Percentiles rank a stretch among this genome's conserved stretches.
Evolutionary conservation across 1,140 invertebrate species (phyloP).

Genomic region (Doryteuthis pealeii): DNA sequence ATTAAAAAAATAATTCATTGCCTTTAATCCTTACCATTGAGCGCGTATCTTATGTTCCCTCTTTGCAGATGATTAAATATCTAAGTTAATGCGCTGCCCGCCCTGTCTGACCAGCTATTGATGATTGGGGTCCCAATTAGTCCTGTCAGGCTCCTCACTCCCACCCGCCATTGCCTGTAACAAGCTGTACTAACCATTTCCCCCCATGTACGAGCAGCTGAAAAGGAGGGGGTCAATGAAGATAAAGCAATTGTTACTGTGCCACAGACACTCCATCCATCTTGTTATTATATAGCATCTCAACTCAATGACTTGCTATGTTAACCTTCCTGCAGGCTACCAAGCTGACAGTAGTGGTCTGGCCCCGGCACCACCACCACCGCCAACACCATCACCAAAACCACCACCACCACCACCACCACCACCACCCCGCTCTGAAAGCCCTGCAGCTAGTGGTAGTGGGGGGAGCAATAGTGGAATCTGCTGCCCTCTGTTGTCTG

Average conservation of each 20-base stretch:
- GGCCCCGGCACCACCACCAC: neutral
- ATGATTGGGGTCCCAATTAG: conserved; percentile 5
- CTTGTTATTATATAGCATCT: neutral
- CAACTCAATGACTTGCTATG: neutral
- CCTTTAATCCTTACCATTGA: conserved; percentile 7
- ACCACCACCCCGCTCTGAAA: neutral
- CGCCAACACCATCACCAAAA: neutral
- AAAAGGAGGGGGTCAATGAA: conserved; percentile 8
- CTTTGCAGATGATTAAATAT: conserved; percentile 11
- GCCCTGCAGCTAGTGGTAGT: neutral
- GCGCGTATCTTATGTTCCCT: conserved; percentile 11
- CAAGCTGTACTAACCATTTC: conserved; percentile 3
- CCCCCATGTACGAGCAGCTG: conserved; percentile 4
- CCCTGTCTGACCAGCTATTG: neutral
- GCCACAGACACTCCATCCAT: conserved; percentile 1
- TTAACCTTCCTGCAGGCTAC: conserved; percentile 13
- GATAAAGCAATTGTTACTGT: neutral
- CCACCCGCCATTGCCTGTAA: conserved; percentile 7
- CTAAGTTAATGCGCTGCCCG: conserved; percentile 8
- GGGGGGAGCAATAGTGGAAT: conserved; percentile 3
- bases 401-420: neutral
- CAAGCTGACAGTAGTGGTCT: conserved; percentile 20
- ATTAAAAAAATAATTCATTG: too few relatives aligned
- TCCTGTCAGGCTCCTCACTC: neutral
- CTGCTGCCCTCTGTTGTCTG: neutral